Evolutionary conservation across 1,140 invertebrate genomes (phyloP), one percentile per base, ranked within the genome.

Genomic region (Nasonia giraulti): DNA sequence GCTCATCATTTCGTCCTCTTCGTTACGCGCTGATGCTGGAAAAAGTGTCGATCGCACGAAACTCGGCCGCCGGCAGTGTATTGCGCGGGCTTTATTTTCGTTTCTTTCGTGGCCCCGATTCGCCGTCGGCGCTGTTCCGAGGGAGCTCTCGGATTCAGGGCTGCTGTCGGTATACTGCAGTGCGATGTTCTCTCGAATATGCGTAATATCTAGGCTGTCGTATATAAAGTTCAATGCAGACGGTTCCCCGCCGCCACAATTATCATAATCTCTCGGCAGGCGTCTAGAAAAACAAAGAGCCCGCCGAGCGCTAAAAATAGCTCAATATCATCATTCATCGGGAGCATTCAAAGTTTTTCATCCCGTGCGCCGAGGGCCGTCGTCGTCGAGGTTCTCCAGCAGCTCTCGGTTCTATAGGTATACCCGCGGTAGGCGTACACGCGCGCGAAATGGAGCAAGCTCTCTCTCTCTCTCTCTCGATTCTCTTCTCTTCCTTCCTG

Each of bases 31-130:
- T 6, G 37, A 5, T 40, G 11, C 50, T 55, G 50, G 17, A 55
- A 20, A 74, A 75, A 75, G 31, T 82, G 71, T 75, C 80, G 71
- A 75, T 82, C 74, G 55, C 71, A 62, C 14, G 31, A 23, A 40
- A 55, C 12, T 55, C 50, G 50, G 50, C 50, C 50, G 50, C 50
- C 50, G 50, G 17, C 50, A 14, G 17, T 17, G 50, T 55, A 10
- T 55, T 1, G 17, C 50, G 50, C 14, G 5, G 3, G 50, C 14
- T 55, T 55, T 55, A 23, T 55, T 55, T 55, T 55, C 5, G 12
- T 10, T 14, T 17, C 17, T 55, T 55, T 55, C 14, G 12, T 55
- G 50, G 50, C 50, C 50, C 17, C 50, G 50, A 55, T 55, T 55
- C 50, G 50, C 50, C 14, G 50, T 55, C 50, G 50, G 14, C 14